Base-by-base conservation (phyloP, 2,797 vertebrate species). In the Geotria australis region DNA sequence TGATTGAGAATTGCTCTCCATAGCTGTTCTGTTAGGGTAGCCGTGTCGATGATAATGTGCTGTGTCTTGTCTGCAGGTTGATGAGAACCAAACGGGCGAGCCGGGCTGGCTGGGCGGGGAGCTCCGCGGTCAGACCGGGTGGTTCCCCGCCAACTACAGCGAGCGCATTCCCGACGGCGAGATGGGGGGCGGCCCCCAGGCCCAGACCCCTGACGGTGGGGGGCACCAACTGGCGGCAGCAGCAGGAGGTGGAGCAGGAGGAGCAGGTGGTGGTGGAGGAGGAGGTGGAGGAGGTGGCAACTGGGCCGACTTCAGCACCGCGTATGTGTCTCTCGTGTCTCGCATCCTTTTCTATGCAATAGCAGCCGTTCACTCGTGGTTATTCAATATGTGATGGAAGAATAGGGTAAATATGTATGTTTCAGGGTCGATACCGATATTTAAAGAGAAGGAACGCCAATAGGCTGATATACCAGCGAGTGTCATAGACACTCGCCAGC, bases 231-330 rank as follows among this genome's bases (percentile, higher is more conserved):
- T 38, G 24, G 24, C 24, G 38, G 5, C 24, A 38, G 24, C 24
- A 38, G 24, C 24, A 38, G 24, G 24, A 38, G 38, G 24, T 38
- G 24, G 24, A 38, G 24, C 24, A 38, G 24, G 24, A 38, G 24
- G 24, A 2, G 24, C 24, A 38, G 24, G 4, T 38, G 85, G 95
- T 63, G 76, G 70, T 1, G 24, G 24, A 5, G 24, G 24, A 38
- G 86, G 95, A 66, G 65, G 76, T 64, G 79, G 75, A 10, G 64
- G 76, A 13, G 61, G 64, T 64, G 86, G 77, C 62, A 98, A 94
- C 74, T 98, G 89, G 89, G 89, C 89, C 2, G 89, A 98, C 71
- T 98, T 98, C 69, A 95, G 76, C 71, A 86, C 86, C 66, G 95
- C 83, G 88, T 98, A 71, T 62, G 85, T 77, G 15, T 49, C 46